A percentile compares a stretch with the other conserved stretches of the same genome.
Evolutionary conservation across 2,113 vertebrate genomes (phyloP).

Genomic region (Lates calcarifer): DNA sequence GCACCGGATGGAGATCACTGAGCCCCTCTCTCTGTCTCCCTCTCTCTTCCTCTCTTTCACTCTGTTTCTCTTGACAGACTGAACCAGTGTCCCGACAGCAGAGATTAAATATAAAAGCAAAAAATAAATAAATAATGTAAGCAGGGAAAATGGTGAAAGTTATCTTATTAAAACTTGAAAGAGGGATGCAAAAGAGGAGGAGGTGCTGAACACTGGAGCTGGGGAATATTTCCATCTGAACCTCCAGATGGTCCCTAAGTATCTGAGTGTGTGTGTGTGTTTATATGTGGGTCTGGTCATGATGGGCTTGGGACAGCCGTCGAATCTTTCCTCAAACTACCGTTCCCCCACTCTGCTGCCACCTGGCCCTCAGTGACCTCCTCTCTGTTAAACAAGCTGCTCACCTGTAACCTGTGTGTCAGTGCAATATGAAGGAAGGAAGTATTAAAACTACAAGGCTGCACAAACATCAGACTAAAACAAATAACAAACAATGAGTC

Average conservation of each 20-base stretch:
- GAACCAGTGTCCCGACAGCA: slow-evolving; percentile 62
- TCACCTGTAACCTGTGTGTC: background rate
- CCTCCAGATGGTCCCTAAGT: slow-evolving; percentile 51
- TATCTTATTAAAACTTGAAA: slow-evolving; percentile 84
- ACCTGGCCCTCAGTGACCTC: background rate
- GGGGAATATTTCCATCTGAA: slow-evolving; percentile 46
- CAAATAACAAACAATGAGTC: no score
- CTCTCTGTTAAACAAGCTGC: background rate
- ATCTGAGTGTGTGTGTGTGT: slow-evolving; percentile 4
- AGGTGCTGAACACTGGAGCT: slow-evolving; percentile 45
- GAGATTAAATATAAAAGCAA: slow-evolving; percentile 74
- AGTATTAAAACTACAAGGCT: no score
- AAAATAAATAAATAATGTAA: slow-evolving; percentile 67
- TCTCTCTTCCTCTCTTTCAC: slow-evolving; percentile 35
- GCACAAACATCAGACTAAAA: no score
- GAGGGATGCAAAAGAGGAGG: slow-evolving; percentile 66
- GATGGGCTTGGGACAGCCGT: background rate
- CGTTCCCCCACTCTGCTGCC: background rate
- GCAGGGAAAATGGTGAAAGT: slow-evolving; percentile 71
- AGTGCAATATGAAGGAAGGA: no score
- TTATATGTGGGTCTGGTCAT: slow-evolving; percentile 11
- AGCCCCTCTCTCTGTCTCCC: slow-evolving; percentile 28
- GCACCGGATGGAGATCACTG: slow-evolving; percentile 74
- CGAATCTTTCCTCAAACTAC: no score
- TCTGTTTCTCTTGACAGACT: slow-evolving; percentile 60